phyloP scores from a whole-genome alignment of 2,888 invertebrate genomes.

The Clanis bilineata region DNA sequence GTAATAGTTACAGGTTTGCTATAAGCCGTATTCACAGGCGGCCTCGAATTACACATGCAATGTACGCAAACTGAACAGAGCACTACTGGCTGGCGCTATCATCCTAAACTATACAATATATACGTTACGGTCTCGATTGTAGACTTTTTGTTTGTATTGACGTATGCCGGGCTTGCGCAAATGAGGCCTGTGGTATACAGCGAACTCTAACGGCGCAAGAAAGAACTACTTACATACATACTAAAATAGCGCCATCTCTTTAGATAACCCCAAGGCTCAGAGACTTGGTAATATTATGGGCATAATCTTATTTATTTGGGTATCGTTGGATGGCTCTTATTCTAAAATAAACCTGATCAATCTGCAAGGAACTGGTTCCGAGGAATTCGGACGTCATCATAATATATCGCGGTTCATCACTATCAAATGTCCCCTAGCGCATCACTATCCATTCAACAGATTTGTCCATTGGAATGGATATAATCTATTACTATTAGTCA shows the following conservation, averaged over 20 bases:
- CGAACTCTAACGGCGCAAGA: slow-evolving; percentile 37
- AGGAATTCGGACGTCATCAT: neutral
- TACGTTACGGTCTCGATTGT: slow-evolving; percentile 57
- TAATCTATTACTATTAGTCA: too few species aligned
- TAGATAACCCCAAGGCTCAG: neutral
- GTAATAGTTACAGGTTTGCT: slow-evolving; percentile 51
- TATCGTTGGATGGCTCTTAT: slow-evolving; percentile 22
- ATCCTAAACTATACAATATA: slow-evolving; percentile 63
- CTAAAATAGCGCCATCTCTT: slow-evolving; percentile 39
- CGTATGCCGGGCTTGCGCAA: slow-evolving; percentile 67
- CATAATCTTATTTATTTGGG: neutral
- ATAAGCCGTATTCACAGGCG: slow-evolving; percentile 61
- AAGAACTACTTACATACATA: slow-evolving; percentile 23
- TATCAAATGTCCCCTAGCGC: too few species aligned
- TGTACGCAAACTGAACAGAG: slow-evolving; percentile 65
- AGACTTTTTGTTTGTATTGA: slow-evolving; percentile 75
- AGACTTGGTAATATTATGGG: neutral
- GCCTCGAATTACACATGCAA: slow-evolving; percentile 67
- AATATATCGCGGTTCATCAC: too few species aligned
- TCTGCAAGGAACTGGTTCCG: neutral
- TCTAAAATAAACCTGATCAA: neutral
- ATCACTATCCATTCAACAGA: too few species aligned
- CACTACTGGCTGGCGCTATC: slow-evolving; percentile 68
- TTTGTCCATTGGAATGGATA: too few species aligned
- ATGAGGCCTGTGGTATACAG: slow-evolving; percentile 32